Conservation (phyloP, 2,797 vertebrate genomes). For the Coilia nasus region DNA sequence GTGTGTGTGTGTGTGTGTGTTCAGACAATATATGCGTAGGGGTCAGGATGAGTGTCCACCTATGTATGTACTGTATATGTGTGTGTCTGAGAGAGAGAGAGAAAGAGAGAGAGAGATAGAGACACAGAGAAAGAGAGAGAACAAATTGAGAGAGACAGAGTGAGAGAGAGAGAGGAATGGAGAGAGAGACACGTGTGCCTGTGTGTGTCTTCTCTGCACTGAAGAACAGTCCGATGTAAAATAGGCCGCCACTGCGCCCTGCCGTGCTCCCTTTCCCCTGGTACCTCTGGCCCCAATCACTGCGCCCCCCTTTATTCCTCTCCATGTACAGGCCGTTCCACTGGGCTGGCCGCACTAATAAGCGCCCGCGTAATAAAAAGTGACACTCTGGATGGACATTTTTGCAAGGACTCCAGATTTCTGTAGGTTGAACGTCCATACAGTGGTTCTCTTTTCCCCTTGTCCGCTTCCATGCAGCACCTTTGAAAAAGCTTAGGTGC, state of each 20-base stretch:
- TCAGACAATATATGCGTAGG: no score
- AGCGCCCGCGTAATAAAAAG: not conserved
- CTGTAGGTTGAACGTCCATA: no score
- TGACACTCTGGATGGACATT: no score
- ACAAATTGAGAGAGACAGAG: no score
- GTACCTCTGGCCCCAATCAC: slow-evolving; percentile 70
- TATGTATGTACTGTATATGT: no score
- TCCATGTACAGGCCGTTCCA: slow-evolving; percentile 32
- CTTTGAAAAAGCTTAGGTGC: not conserved
- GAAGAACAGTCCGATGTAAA: slow-evolving; percentile 72
- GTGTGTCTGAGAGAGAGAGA: no score
- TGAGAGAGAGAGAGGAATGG: no score
- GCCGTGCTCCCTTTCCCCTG: slow-evolving; percentile 77
- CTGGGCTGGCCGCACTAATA: not conserved
- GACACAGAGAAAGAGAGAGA: no score
- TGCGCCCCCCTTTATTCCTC: not conserved
- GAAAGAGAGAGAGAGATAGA: no score
- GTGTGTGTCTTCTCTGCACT: slow-evolving; percentile 61
- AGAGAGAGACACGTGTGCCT: not conserved
- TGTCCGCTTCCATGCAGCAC: not conserved
- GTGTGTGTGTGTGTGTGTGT: no score
- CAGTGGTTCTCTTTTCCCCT: not conserved
- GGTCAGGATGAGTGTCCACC: no score
- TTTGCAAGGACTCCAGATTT: no score
- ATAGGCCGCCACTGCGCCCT: slow-evolving; percentile 79